phyloP scores from a whole-genome alignment of 2,113 vertebrate species.

The Neolamprologus kungweensis region DNA sequence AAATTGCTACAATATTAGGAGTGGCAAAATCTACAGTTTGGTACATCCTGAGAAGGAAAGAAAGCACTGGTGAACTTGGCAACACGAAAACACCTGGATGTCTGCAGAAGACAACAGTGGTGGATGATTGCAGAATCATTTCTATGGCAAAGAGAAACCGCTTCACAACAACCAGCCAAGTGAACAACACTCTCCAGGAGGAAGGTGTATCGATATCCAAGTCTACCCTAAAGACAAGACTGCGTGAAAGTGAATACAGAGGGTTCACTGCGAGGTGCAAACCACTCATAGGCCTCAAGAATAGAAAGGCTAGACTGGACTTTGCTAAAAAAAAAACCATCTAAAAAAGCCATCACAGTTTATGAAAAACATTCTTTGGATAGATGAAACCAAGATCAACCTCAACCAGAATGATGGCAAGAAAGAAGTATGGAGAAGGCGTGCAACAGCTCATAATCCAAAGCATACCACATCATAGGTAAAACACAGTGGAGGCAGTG shows the following conservation, averaged over 20 bases:
- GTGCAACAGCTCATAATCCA: neutral
- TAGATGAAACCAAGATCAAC: neutral
- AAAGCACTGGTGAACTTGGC: fast-evolving
- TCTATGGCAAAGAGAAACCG: neutral
- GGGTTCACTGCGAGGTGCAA: neutral
- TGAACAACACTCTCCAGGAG: fast-evolving
- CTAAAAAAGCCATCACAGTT: neutral
- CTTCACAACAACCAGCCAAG: neutral
- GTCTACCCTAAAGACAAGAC: fast-evolving
- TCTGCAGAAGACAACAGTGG: neutral
- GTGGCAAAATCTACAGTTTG: neutral
- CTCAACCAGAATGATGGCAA: neutral
- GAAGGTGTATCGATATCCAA: neutral
- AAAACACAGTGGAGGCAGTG: neutral
- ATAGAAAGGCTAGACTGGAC: neutral
- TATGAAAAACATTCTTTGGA: fast-evolving
- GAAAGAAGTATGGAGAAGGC: neutral
- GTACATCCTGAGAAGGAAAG: neutral
- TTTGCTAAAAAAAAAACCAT: neutral
- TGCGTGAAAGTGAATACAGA: neutral
- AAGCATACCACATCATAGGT: neutral
- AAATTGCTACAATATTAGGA: neutral
- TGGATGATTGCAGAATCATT: neutral
- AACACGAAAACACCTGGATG: neutral
- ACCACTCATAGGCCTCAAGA: neutral